These are phyloP conservation scores for Hippopotamyrus pictus DNA, from an alignment of 2,797 vertebrate genomes.

Conservation along the genomic window DNA sequence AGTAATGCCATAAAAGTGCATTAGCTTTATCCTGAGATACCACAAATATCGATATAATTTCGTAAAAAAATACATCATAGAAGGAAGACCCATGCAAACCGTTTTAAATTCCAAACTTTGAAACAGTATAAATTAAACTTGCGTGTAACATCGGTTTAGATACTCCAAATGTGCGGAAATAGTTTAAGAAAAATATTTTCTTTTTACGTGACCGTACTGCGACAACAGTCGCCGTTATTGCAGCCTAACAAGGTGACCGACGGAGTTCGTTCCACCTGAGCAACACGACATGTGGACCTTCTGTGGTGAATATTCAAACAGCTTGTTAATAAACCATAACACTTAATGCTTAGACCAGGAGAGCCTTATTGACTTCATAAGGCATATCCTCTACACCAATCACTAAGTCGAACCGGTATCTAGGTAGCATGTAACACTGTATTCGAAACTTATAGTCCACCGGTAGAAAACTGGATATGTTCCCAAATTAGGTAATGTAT, in stretches of 20 bases:
- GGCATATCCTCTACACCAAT: not conserved
- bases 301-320: not conserved
- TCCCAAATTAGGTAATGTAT: not conserved
- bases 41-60: not conserved
- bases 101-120: not conserved
- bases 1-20: not conserved
- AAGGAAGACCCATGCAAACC: not conserved
- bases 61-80: not conserved
- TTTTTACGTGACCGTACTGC: not conserved
- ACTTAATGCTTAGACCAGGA: not conserved
- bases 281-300: not conserved
- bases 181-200: not conserved
- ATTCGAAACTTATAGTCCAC: not conserved
- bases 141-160: not conserved
- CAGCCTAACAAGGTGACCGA: constrained; percentile 5
- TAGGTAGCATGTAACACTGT: not conserved
- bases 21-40: not conserved
- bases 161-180: not conserved
- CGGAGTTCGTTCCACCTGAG: not conserved
- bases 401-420: not conserved
- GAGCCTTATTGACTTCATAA: not conserved
- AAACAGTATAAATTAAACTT: not conserved
- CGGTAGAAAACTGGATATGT: not conserved
- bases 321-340: not conserved
- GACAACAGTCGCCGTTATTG: not conserved